phyloP scores from a whole-genome alignment of 2,797 vertebrate species.

The Xiphorhynchus erythropygius region DNA sequence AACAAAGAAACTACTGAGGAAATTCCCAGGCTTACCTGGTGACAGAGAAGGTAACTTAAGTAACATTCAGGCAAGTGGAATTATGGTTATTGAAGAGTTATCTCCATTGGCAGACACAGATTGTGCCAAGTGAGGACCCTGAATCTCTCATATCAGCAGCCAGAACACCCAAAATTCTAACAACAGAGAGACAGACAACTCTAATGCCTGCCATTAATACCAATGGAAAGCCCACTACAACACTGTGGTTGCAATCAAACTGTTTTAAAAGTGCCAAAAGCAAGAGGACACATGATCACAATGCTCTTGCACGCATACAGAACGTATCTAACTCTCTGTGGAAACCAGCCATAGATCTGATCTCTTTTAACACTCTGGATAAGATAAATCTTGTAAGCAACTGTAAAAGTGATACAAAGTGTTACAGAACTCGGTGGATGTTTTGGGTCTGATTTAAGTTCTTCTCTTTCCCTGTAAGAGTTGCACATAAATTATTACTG shows the following conservation, averaged over 20 bases:
- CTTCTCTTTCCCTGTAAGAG: background rate
- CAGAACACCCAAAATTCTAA: background rate
- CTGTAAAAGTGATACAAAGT: background rate
- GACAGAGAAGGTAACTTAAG: constrained; percentile 81
- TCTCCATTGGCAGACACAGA: constrained; percentile 74
- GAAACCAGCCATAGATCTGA: background rate
- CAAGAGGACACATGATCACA: background rate
- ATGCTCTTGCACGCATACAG: background rate
- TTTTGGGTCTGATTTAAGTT: background rate
- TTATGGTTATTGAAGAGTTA: constrained; percentile 84
- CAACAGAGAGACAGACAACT: background rate
- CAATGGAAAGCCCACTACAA: background rate
- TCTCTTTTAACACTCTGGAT: background rate
- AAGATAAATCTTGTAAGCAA: background rate
- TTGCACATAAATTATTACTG: background rate
- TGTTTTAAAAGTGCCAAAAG: background rate
- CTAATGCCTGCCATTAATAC: background rate
- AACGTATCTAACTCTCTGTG: background rate
- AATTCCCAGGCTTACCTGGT: constrained; percentile 66
- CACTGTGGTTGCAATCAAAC: background rate
- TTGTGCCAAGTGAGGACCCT: background rate
- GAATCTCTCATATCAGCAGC: background rate
- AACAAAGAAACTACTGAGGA: background rate
- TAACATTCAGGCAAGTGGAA: constrained; percentile 83
- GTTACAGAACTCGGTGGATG: background rate